Conservation (phyloP, 2,888 invertebrate genomes). For the Ptychoptera albimana region DNA sequence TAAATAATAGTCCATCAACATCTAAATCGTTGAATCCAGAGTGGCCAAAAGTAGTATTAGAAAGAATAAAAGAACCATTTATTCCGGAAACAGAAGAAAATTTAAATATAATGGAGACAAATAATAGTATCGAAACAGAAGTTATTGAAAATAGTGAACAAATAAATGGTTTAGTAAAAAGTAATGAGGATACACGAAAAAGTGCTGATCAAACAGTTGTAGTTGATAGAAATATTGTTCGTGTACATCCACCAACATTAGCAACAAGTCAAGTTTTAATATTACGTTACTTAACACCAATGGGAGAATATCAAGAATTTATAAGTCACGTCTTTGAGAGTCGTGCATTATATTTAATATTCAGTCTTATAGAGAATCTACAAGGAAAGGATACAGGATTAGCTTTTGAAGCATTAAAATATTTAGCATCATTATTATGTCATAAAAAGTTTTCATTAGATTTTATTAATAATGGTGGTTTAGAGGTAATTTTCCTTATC, state of each 20-base stretch:
- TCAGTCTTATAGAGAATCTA: slow-evolving; percentile 77
- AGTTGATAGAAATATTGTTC: slow-evolving; percentile 38
- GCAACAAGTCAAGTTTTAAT: slow-evolving; percentile 87
- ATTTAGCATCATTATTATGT: slow-evolving; percentile 82
- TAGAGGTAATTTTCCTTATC: slow-evolving; percentile 43
- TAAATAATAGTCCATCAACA: too few relatives aligned
- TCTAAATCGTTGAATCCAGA: too few relatives aligned
- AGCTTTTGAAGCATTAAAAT: slow-evolving; percentile 93
- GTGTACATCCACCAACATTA: slow-evolving; percentile 75
- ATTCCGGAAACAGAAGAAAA: too few relatives aligned
- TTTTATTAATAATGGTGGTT: slow-evolving; percentile 76
- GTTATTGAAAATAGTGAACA: not conserved
- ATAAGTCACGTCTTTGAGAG: slow-evolving; percentile 86
- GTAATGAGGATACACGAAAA: slow-evolving; percentile 16
- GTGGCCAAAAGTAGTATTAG: too few relatives aligned
- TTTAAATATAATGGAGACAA: slow-evolving; percentile 12
- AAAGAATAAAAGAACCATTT: too few relatives aligned
- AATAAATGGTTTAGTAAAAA: slow-evolving; percentile 13
- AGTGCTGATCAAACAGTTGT: too few relatives aligned
- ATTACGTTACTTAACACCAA: slow-evolving; percentile 83
- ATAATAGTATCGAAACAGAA: slow-evolving; percentile 1
- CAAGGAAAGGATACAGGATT: slow-evolving; percentile 81
- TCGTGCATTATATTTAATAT: slow-evolving; percentile 75
- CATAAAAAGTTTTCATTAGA: slow-evolving; percentile 98
- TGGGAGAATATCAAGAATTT: slow-evolving; percentile 97